phyloP scores from a whole-genome alignment of 2,888 invertebrate genomes.

The Seira sanloemensis region DNA sequence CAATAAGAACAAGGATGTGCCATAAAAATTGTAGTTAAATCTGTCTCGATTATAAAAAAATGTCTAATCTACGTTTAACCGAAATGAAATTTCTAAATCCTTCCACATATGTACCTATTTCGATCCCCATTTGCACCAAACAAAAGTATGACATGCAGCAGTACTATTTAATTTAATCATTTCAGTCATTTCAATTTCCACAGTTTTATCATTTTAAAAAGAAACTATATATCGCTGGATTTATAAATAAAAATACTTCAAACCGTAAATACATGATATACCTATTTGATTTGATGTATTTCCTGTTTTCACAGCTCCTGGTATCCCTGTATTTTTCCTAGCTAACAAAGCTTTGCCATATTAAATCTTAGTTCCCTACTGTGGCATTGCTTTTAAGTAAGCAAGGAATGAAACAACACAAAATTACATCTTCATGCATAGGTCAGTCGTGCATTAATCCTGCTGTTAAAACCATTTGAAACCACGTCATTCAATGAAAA shows the following conservation, averaged over 20 bases:
- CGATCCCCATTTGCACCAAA: too few species aligned
- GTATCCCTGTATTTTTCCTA: too few species aligned
- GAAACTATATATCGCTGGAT: background rate
- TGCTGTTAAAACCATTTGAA: background rate
- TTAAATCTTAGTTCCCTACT: background rate
- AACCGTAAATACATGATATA: background rate
- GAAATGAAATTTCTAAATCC: too few species aligned
- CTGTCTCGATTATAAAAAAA: too few species aligned
- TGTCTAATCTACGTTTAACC: too few species aligned
- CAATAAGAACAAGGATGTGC: background rate
- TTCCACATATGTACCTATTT: too few species aligned
- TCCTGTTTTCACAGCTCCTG: background rate
- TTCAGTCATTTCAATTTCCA: too few species aligned
- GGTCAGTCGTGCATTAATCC: conserved; percentile 7
- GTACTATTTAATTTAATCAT: too few species aligned
- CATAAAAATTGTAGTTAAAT: too few species aligned
- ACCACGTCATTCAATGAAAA: background rate
- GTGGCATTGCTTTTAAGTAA: conserved; percentile 28
- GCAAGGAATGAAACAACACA: conserved; percentile 32
- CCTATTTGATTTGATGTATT: background rate
- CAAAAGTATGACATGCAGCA: too few species aligned
- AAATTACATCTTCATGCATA: conserved; percentile 34
- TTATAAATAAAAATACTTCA: background rate
- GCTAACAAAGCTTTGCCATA: too few species aligned
- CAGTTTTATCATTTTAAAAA: background rate